Base-by-base conservation (phyloP, 2,888 invertebrate genomes). In the Hypomecis punctinalis region DNA sequence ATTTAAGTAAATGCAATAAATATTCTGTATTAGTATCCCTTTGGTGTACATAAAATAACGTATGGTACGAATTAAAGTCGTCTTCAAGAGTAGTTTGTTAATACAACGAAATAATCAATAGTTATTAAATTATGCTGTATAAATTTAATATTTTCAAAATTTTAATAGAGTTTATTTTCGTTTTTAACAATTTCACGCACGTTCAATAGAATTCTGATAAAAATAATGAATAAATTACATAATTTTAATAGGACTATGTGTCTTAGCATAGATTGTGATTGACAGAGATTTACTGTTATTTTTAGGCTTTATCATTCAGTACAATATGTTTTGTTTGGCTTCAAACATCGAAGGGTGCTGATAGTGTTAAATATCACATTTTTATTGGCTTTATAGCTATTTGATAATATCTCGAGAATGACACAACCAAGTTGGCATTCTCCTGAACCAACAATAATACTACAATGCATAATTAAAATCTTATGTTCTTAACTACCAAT, bases 1-100 rank as follows among this genome's bases (percentile, higher is more conserved):
- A 90, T 89, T 84, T 90, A 91, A 89, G 87, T 87, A 86, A 89
- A 89, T 83, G 90, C 91, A 91, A 91, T 92, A 90, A 89, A 82
- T 85, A 89, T 88, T 90, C 90, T 91, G 89, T 91, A 89, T 91
- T 90, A 91, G 89, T 83, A 76, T 81, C 79, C 76, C 79, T 84
- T 87, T 81, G 76, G 81, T 89, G 90, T 91, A 90, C 80, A 90
- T 90, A 90, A 77, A 77, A 74, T 62, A 61, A 79, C 35, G 13
- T 76, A 75, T 78, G 81, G 35, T 77, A 75, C 79, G 81, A 81
- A 80, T 75, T 76, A 76, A 82, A 82, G 84, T 85, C 80, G 82
- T 78, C 71, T 78, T 82, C 71, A 74, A 1, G 68, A 69, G 76
- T 84, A 80, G 79, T 71, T 70, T 73, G 78, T 76, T 63, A 78